These are phyloP conservation scores for Myiozetetes cayanensis DNA, from an alignment of 2,113 vertebrate species.

Conservation along the genomic window DNA sequence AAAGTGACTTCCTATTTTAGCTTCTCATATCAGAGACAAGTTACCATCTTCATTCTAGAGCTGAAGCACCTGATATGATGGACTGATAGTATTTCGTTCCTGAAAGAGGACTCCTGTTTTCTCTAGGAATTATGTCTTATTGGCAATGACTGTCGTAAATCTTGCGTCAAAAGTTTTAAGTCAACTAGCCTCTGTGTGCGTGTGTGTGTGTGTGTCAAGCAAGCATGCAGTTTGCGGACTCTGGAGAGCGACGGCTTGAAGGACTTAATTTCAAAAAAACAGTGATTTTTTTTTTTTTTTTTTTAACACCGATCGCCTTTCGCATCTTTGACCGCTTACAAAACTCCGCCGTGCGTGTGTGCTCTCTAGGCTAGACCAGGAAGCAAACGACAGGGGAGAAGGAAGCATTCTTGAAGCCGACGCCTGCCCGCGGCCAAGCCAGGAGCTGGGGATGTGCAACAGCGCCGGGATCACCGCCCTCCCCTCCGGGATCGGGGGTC, in stretches of 20 bases:
- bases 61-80: fast-evolving
- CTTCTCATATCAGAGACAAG: neutral
- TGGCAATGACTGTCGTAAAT: neutral
- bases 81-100: fast-evolving
- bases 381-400: neutral
- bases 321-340: neutral
- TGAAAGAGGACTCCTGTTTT: neutral
- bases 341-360: too few species aligned
- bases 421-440: neutral
- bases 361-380: neutral
- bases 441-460: fast-evolving
- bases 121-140: neutral
- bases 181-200: fast-evolving
- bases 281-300: neutral
- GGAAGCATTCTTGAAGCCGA: neutral
- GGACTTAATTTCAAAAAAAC: neutral
- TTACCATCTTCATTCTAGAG: neutral
- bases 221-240: neutral
- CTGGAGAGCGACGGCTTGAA: neutral
- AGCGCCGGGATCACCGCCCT: fast-evolving
- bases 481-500: neutral
- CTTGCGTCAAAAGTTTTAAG: neutral
- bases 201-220: fast-evolving
- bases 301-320: fast-evolving
- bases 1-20: neutral